phyloP scores from a whole-genome alignment of 2,888 invertebrate species.

The Syrista parreyssii region DNA sequence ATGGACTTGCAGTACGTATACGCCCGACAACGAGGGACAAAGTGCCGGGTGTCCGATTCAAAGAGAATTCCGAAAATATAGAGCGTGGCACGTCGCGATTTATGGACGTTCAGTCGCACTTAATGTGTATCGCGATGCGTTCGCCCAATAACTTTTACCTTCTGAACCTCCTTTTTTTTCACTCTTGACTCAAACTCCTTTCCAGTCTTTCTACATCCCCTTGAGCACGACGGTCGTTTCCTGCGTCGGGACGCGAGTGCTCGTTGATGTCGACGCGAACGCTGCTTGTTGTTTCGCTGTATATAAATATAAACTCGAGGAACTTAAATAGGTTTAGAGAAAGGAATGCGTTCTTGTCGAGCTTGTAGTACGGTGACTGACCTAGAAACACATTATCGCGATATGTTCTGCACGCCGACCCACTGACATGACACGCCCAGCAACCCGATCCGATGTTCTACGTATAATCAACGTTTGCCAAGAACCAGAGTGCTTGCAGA shows the following conservation, averaged over 20 bases:
- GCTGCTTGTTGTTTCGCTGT: not conserved
- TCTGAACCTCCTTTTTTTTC: not conserved
- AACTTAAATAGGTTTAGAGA: conserved; percentile 32
- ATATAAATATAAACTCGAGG: conserved; percentile 3
- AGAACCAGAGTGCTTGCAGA: not conserved
- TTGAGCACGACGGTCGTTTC: not conserved
- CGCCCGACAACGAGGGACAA: not conserved
- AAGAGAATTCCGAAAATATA: not conserved
- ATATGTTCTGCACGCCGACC: conserved; percentile 46
- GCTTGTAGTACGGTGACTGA: conserved; percentile 38
- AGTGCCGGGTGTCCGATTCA: not conserved
- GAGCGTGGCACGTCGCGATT: not conserved
- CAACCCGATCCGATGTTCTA: conserved; percentile 31
- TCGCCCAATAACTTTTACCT: not conserved
- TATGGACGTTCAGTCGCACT: not conserved
- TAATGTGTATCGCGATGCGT: not conserved
- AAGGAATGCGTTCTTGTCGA: conserved; percentile 30
- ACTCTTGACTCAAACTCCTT: not conserved
- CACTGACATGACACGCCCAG: conserved; percentile 52
- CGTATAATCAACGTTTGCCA: conserved; percentile 26
- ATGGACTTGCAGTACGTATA: not conserved
- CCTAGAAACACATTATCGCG: conserved; percentile 55
- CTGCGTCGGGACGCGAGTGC: not conserved
- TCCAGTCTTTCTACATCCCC: not conserved
- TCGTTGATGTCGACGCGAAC: not conserved